A percentile compares a stretch with the other conserved stretches of the same genome.
Evolutionary conservation across 2,797 vertebrate species (phyloP).

Genomic region (Pampus argenteus): DNA sequence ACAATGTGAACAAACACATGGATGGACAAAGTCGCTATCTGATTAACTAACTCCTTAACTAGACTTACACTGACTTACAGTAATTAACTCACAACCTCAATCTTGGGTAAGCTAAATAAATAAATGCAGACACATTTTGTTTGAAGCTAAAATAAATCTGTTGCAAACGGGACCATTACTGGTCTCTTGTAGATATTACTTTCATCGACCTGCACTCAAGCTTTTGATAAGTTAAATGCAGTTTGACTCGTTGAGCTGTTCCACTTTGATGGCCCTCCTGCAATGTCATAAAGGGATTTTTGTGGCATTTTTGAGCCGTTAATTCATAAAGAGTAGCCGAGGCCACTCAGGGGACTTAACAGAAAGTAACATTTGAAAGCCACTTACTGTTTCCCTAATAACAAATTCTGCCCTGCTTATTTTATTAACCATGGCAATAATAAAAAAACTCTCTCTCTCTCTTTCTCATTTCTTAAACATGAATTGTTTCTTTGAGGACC

Average conservation of each 20-base stretch:
- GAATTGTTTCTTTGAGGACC: conserved; percentile 22
- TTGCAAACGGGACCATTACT: not conserved
- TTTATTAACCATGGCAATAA: conserved; percentile 31
- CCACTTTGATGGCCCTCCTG: conserved; percentile 39
- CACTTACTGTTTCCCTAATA: conserved; percentile 40
- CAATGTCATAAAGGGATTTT: conserved; percentile 38
- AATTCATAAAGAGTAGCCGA: conserved; percentile 59
- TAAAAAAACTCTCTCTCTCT: conserved; percentile 12
- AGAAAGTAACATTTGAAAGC: conserved; percentile 57
- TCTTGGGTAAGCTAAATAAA: not conserved
- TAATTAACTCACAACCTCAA: not conserved
- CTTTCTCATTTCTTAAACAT: conserved; percentile 4
- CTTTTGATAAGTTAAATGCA: conserved; percentile 31
- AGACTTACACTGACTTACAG: conserved; percentile 1
- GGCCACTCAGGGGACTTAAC: conserved; percentile 31
- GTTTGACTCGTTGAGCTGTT: conserved; percentile 37
- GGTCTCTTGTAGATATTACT: conserved; percentile 16
- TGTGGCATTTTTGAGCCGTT: conserved; percentile 55
- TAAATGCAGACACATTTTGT: conserved; percentile 14
- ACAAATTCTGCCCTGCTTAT: conserved; percentile 41
- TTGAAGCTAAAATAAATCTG: not conserved
- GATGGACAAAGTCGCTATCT: conserved; percentile 19
- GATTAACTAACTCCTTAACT: conserved; percentile 21
- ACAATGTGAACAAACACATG: conserved; percentile 25
- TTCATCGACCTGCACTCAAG: conserved; percentile 33